Evolutionary conservation across 2,797 vertebrate species (phyloP), one percentile per base, ranked within the genome.

Genomic region (Danionella dracula): DNA sequence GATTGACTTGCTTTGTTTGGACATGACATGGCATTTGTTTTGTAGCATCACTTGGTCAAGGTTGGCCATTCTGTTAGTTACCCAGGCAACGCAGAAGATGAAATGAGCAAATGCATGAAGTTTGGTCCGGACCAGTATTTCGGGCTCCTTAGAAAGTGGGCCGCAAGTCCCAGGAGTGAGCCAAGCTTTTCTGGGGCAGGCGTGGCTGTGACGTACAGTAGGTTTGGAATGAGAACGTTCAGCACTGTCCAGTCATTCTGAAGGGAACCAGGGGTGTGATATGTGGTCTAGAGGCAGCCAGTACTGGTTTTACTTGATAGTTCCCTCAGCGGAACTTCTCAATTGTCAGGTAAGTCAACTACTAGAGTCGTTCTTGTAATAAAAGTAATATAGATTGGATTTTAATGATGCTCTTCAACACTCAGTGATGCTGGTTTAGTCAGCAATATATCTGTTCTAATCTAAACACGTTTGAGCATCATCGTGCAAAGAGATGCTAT

Each of bases 121-220:
- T 86, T 85, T 75, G 75, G 73, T 75, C 79, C 83, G 78, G 77
- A 72, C 53, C 16, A 35, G 70, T 41, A 12, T 84, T 86, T 84
- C 85, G 82, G 83, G 74, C 80, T 85, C 76, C 78, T 85, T 79
- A 70, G 77, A 58, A 90, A 89, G 72, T 89, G 88, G 90, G 90
- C 86, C 88, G 85, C 55, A 4, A 54, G 85, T 91, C 90, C 88
- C 90, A 85, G 80, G 51, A 84, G 89, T 90, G 84, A 81, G 74
- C 20, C 32, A 60, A 65, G 69, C 80, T 85, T 90, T 90, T 90
- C 87, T 90, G 86, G 88, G 89, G 77, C 88, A 87, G 83, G 84
- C 79, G 70, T 51, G 45, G 76, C 64, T 74, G 81, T 89, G 89
- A 89, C 84, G 88, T 83, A 82, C 69, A 69, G 78, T 76, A 23